phyloP scores from a whole-genome alignment of 2,797 vertebrate genomes.

The Denticeps clupeoides region DNA sequence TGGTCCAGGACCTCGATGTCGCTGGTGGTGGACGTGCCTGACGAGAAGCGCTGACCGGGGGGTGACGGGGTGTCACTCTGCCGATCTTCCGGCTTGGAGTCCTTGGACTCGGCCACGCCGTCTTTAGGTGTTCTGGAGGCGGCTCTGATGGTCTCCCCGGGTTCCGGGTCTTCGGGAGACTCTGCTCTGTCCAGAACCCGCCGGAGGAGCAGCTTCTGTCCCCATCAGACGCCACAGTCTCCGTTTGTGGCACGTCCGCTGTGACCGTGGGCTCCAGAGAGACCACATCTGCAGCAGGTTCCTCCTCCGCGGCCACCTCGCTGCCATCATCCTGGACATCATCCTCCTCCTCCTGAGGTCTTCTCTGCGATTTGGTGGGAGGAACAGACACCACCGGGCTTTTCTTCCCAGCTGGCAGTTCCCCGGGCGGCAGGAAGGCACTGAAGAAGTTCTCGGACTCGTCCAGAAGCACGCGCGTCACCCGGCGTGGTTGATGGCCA shows the following conservation, averaged over 20 bases:
- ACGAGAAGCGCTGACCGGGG: conserved; percentile 90
- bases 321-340: conserved; percentile 22
- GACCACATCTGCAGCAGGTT: too few relatives aligned
- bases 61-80: conserved; percentile 93
- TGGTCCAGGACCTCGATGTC: conserved; percentile 98
- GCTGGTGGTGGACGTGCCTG: conserved; percentile 94
- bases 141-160: conserved; percentile 34
- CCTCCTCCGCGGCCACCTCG: not conserved
- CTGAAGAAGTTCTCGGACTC: conserved; percentile 94
- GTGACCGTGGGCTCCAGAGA: conserved; percentile 29
- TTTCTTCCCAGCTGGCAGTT: conserved; percentile 61
- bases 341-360: conserved; percentile 54
- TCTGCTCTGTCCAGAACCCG: conserved; percentile 13
- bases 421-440: conserved; percentile 78
- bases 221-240: conserved; percentile 42
- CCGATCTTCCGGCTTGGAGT: conserved; percentile 82
- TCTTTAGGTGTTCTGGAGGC: conserved; percentile 62
- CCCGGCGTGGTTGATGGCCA: conserved; percentile 92
- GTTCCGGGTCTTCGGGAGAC: conserved; percentile 13
- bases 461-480: conserved; percentile 85
- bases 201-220: too few relatives aligned
- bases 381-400: conserved; percentile 80
- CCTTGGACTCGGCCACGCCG: conserved; percentile 67
- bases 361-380: conserved; percentile 75
- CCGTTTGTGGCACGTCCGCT: conserved; percentile 20